Evolutionary conservation across 1,140 invertebrate species (phyloP), one percentile per base, ranked within the genome.

Genomic region (Agraylea sexmaculata): DNA sequence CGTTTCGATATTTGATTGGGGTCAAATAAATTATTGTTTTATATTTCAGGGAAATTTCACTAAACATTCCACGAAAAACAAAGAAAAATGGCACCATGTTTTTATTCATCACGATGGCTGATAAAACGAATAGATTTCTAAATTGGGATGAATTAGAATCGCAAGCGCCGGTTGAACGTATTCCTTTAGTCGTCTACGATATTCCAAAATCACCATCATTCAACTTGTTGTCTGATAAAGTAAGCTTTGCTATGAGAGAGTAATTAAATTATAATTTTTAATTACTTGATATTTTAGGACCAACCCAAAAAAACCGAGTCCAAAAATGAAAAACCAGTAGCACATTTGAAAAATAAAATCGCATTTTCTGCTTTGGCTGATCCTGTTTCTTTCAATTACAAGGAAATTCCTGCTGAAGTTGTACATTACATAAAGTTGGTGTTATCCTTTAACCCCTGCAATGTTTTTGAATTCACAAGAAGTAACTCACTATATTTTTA

Each of bases 31-130:
- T n/a, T n/a, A n/a, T n/a, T 39, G 46, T 40, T 42, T 20, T 37
- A 32, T 2, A n/a, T 1, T 11, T 27, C 22, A 6, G 11, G 12
- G 11, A 35, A 33, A 20, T 34, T 25, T 20, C 61, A 46, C 45
- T 88, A 33, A 68, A 77, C 38, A 59, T 88, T 40, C 82, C 84
- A 13, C 51, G 54, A 1, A 75, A 73, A 56, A 84, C 83, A 1
- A 64, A 77, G 7, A 72, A 77, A 28, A 90, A 88, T 71, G 84
- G 84, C 15, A 78, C 80, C 5, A 53, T 87, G 17, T 84, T 70
- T 52, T 62, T 87, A 45, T 78, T 81, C 56, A 61, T 77, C 13
- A 70, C 75, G 15, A 45, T 82, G 30, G 57, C 71, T 3, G 53
- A 62, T 39, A 66, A 70, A 44, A 58, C 55, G 22, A 56, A 58